phyloP scores from a whole-genome alignment of 2,797 vertebrate genomes.

The Hydrolagus colliei region DNA sequence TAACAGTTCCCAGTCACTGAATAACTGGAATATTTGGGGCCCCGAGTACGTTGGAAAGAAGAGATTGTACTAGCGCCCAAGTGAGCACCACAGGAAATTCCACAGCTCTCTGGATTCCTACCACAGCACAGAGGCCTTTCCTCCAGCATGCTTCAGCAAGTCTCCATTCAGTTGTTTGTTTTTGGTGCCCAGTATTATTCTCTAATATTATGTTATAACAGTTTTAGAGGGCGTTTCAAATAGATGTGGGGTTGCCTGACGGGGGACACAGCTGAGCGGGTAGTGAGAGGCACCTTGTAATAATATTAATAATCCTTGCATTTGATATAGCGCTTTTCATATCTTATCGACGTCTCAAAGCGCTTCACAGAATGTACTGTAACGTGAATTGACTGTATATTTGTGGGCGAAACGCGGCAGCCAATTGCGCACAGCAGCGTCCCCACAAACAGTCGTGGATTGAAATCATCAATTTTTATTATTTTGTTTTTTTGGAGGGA shows the following conservation, averaged over 20 bases:
- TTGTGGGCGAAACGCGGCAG: too few relatives aligned
- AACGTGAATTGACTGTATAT: too few relatives aligned
- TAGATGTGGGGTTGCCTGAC: slow-evolving; percentile 10
- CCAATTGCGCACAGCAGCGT: too few relatives aligned
- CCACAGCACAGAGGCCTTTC: not conserved
- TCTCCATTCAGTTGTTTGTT: not conserved
- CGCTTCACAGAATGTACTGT: too few relatives aligned
- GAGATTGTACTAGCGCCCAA: not conserved
- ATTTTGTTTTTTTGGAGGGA: too few relatives aligned
- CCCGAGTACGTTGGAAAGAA: not conserved
- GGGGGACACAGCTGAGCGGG: slow-evolving; percentile 30
- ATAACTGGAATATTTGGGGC: not conserved
- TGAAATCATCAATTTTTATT: too few relatives aligned
- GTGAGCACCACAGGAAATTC: not conserved
- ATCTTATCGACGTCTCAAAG: too few relatives aligned
- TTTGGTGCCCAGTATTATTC: not conserved
- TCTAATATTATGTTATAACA: too few relatives aligned
- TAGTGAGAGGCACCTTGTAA: not conserved
- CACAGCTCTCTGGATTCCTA: not conserved
- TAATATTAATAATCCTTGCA: too few relatives aligned
- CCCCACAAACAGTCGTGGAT: too few relatives aligned
- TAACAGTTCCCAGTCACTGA: not conserved
- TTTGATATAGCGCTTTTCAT: too few relatives aligned
- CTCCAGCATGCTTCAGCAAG: not conserved
- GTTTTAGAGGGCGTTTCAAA: slow-evolving; percentile 34